Evolutionary conservation across 2,797 vertebrate genomes (phyloP).

Genomic region (Malacoctenus gilli): DNA sequence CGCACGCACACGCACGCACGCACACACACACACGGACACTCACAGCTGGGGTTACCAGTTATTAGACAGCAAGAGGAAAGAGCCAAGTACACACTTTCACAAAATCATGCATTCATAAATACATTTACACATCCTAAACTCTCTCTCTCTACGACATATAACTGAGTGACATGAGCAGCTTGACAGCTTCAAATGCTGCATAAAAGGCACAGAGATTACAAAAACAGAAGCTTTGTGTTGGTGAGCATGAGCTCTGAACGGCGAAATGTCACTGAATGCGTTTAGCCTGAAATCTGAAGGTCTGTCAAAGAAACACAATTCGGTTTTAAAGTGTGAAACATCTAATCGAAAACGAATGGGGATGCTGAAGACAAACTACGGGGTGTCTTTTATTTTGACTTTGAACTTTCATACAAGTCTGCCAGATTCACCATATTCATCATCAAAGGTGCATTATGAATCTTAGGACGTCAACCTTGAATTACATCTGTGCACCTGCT

Average conservation of each 20-base stretch:
- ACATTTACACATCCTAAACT: slow-evolving; percentile 72
- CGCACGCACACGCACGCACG: slow-evolving; percentile 23
- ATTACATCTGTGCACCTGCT: slow-evolving; percentile 70
- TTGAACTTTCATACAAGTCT: slow-evolving; percentile 47
- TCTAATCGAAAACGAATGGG: slow-evolving; percentile 19
- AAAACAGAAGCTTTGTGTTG: slow-evolving; percentile 56
- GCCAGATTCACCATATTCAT: slow-evolving; percentile 42
- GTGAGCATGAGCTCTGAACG: slow-evolving; percentile 33
- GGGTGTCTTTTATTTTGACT: slow-evolving; percentile 31
- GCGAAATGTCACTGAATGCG: slow-evolving; percentile 33
- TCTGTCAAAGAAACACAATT: too few relatives aligned
- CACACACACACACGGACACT: slow-evolving; percentile 13
- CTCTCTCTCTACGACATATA: slow-evolving; percentile 56
- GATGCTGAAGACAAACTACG: neutral
- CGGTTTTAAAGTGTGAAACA: too few relatives aligned
- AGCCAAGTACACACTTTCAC: slow-evolving; percentile 75
- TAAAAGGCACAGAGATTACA: slow-evolving; percentile 49
- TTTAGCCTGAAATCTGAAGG: slow-evolving; percentile 29
- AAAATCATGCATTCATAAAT: slow-evolving; percentile 82
- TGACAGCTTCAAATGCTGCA: slow-evolving; percentile 67
- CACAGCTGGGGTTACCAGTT: slow-evolving; percentile 82
- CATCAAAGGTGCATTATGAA: slow-evolving; percentile 63
- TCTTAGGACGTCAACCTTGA: slow-evolving; percentile 73
- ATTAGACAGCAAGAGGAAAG: slow-evolving; percentile 81
- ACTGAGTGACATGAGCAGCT: slow-evolving; percentile 60